Evolutionary conservation across 2,888 invertebrate genomes (phyloP), one percentile per base, ranked within the genome.

Genomic region (Amiota communis): DNA sequence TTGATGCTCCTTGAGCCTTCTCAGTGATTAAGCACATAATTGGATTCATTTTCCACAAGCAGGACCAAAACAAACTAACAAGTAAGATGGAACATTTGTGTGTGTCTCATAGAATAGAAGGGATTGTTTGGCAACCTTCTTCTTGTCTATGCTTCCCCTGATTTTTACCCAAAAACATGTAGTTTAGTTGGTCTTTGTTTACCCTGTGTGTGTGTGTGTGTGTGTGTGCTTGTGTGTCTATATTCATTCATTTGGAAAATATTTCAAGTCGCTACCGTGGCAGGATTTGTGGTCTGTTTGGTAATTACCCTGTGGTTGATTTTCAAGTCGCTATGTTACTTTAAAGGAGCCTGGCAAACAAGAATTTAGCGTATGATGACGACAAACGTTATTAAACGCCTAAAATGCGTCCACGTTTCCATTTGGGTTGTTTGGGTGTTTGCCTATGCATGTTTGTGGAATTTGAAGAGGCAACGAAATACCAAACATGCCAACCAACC

Each of bases 1-100:
- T 47, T 69, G 64, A 51, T 72, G 64, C 74, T 74, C 72, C 76
- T 57, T 70, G 17, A 75, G 69, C 68, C 71, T 77, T 76, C 77
- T 74, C 75, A 75, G 83, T 84, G 86, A 87, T 86, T 87, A 86
- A 87, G 83, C 84, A 86, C 83, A 86, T 86, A 87, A 87, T 86
- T 86, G 85, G 80, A 85, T 86, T 82, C 84, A 82, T 86, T 77
- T 75, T 74, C 23, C 71, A 67, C 51, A 65, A 63, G 36, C 70
- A 53, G 57, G 46, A 65, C 48, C 17, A 20, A n/a, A 15, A 17
- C 15, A n/a, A 65, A 65, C 13, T 61, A 20, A 2, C 1, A 15
- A 11, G 59, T 2, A 17, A 13, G 59, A 13, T 59, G 17, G 17
- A 46, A 8, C 23, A 36, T 1, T 12, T 23, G n/a, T 12, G 46